Base-by-base conservation (phyloP, 2,797 vertebrate genomes). In the Fringilla coelebs region DNA sequence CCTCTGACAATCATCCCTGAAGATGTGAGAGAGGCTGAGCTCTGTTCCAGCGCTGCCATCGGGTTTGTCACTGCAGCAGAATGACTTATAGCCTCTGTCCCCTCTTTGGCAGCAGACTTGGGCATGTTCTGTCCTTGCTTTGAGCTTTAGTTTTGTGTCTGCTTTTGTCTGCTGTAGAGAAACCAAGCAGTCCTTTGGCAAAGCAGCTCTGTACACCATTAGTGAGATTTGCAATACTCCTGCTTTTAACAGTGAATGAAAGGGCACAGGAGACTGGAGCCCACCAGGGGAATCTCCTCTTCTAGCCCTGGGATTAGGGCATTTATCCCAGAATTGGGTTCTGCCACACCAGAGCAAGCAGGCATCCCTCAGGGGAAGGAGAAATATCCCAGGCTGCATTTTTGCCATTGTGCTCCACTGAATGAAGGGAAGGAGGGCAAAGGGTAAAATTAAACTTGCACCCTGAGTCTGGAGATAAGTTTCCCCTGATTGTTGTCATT, bases 401-500 rank as follows among this genome's bases (percentile, higher is more conserved):
- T 91, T 63, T 62, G 76, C 51, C 75, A 57, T 75, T 96, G 85
- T 88, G 82, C 85, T 91, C 22, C 13, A 36, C 60, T 87, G 77
- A 85, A 78, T 81, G 86, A 51, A 82, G 83, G 90, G 80, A 86
- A 93, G 43, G 89, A 63, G 84, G 61, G 17, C 0, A 5, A 85
- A 88, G 63, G 75, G 76, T 60, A 86, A 80, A 96, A 89, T 85
- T 70, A 54, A 91, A 84, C 82, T 88, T 84, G 66, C n/a, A 80
- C 74, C 74, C 74, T 75, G 60, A 77, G 31, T 49, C 45, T 46
- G 66, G 57, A 88, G 91, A 94, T 86, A 76, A 74, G 49, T 78
- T 92, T 94, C 77, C 80, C 63, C 10, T 92, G 85, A 92, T 90
- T 96, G 84, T 89, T 77, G 19, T 13, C 32, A 0, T 48, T 91